Evolutionary conservation across 2,888 invertebrate genomes (phyloP), one percentile per base, ranked within the genome.

Genomic region (Rotaria macrura): DNA sequence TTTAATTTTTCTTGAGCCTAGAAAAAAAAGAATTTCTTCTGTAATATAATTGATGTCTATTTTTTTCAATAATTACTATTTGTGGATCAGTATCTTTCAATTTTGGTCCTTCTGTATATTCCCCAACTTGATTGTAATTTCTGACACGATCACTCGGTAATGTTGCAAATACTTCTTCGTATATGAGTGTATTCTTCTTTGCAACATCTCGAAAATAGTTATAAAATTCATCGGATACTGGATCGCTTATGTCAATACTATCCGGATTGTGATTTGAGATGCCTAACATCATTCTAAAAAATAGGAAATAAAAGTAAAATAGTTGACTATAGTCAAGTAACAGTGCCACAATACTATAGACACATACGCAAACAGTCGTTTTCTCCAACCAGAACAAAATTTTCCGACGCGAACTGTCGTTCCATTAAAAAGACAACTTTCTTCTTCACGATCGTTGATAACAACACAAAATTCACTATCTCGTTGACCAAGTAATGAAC

Each of bases 391-490:
- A 0, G 95, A 95, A 0, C 95, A 96, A 89, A 95, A 96, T 87
- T 93, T 93, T 0, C 98, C 98, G 88, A 94, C 94, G 20, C 94
- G 94, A 91, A 94, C 95, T 10, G 93, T 92, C 87, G 93, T 92
- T 0, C 95, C 95, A 0, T 97, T 97, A 88, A 94, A 94, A 23
- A 94, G 94, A 91, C 94, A 95, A 7, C 87, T 84, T 87, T 94
- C 94, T 85, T 88, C 89, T 85, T 91, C 90, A 12, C 89, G 89
- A 93, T 96, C 93, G 85, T 95, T 94, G 85, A 96, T 93, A 74
- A 96, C 92, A n/a, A 96, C 94, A 9, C 96, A 96, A 14, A 91
- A 88, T 87, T 98, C 98, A 0, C 97, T 97, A 89, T 98, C 98
- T 88, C 98, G 93, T 87, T 94, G 95, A 0, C 98, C 98, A 85